Percentiles rank a stretch among this genome's conserved stretches.
phyloP scores from a whole-genome alignment of 2,113 vertebrate genomes.

The Nibea coibor region DNA sequence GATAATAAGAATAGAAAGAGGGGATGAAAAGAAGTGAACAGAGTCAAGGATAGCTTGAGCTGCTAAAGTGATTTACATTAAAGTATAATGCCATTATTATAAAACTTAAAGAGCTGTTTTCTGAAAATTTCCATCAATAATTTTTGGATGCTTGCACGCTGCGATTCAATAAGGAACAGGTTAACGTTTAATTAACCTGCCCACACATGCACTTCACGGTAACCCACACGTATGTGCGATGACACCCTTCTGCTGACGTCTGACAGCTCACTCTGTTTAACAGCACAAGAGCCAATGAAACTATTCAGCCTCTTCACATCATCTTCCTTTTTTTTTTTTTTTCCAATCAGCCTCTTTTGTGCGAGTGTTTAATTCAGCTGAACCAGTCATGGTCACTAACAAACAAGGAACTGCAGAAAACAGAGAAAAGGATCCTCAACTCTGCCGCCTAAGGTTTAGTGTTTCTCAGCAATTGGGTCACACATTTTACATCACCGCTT shows the following conservation, averaged over 20 bases:
- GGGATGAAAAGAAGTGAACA: neutral
- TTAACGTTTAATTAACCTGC: neutral
- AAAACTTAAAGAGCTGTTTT: neutral
- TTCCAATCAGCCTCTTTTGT: constrained; percentile 5
- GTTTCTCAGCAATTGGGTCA: constrained; percentile 32
- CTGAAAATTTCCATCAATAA: too few species aligned
- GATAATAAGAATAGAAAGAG: neutral
- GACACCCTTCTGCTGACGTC: neutral
- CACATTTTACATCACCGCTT: constrained; percentile 3
- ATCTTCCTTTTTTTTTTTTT: too few species aligned
- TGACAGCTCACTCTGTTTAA: constrained; percentile 7
- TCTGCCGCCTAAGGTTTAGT: neutral
- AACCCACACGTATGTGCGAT: neutral
- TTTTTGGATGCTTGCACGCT: neutral
- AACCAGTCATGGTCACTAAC: constrained; percentile 1
- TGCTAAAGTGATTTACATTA: neutral
- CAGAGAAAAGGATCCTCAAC: neutral
- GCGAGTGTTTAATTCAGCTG: neutral
- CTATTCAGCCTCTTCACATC: neutral
- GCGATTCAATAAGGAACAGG: neutral
- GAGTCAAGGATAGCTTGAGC: neutral
- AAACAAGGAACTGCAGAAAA: neutral
- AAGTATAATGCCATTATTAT: constrained; percentile 1
- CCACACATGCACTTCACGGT: neutral
- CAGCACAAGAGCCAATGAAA: neutral